Evolutionary conservation across 2,797 vertebrate genomes (phyloP).

Genomic region (Argentina silus): DNA sequence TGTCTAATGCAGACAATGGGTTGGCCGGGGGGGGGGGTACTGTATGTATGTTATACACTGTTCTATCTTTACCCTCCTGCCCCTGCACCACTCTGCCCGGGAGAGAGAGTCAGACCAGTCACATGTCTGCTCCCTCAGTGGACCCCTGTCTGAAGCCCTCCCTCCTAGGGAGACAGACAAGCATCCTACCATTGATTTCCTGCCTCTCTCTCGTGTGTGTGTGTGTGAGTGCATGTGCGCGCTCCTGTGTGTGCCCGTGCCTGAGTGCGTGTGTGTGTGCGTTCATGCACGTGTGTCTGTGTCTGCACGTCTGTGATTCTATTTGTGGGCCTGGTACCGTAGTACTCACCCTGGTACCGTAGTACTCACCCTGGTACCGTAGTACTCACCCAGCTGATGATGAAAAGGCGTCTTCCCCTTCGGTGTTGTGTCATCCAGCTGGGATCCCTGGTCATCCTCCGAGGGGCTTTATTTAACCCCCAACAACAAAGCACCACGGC

Average conservation of each 20-base stretch:
- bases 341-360: conserved; percentile 50
- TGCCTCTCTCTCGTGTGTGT: not conserved
- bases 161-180: not conserved
- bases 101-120: conserved; percentile 10
- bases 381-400: not conserved
- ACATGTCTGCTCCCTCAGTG: not conserved
- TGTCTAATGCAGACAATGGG: not conserved
- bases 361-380: conserved; percentile 16
- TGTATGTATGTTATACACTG: too few relatives aligned
- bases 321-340: conserved; percentile 15
- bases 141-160: not conserved
- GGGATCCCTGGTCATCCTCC: too few relatives aligned
- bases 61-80: conserved; percentile 36
- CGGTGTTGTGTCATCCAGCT: too few relatives aligned
- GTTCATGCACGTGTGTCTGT: not conserved
- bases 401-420: too few relatives aligned
- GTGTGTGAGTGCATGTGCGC: not conserved
- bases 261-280: not conserved
- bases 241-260: not conserved
- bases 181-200: not conserved
- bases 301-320: conserved; percentile 12
- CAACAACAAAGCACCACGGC: too few relatives aligned
- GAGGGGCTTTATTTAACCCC: too few relatives aligned
- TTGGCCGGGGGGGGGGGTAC: not conserved
- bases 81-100: conserved; percentile 8